A percentile compares a stretch with the other conserved stretches of the same genome.
phyloP scores from a whole-genome alignment of 2,888 invertebrate species.

The Limnephilus marmoratus region DNA sequence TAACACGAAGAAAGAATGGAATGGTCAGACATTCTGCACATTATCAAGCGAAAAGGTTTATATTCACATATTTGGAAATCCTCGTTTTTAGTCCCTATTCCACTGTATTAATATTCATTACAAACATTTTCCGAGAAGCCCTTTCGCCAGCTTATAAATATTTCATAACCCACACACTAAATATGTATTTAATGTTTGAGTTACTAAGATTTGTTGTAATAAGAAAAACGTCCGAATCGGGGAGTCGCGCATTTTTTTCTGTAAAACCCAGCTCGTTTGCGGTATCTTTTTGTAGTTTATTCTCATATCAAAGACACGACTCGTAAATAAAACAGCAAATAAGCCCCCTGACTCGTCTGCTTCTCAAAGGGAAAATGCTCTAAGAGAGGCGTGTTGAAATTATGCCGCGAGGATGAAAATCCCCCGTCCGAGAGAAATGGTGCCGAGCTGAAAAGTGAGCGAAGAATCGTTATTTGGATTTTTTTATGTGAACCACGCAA shows the following conservation, averaged over 20 bases:
- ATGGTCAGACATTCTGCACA: neutral
- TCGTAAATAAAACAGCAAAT: conserved; percentile 46
- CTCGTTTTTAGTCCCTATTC: neutral
- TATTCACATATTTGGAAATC: too few species aligned
- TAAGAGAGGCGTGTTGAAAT: neutral
- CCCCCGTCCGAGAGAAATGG: conserved; percentile 18
- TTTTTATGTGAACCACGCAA: neutral
- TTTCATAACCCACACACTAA: neutral
- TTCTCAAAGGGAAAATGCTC: conserved; percentile 29
- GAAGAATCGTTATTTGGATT: neutral
- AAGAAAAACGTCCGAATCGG: neutral
- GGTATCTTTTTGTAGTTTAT: neutral
- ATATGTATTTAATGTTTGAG: conserved; percentile 2
- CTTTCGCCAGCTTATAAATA: neutral
- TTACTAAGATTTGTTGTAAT: neutral
- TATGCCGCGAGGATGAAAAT: neutral
- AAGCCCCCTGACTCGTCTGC: conserved; percentile 25
- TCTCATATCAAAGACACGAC: conserved; percentile 38
- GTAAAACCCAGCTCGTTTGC: neutral
- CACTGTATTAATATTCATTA: neutral
- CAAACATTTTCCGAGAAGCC: neutral
- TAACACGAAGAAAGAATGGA: neutral
- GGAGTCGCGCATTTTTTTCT: neutral
- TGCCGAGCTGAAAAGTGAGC: neutral
- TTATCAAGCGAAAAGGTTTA: neutral